Evolutionary conservation across 64 coral and sea anemone species (phyloP).

Genomic region (Exaiptasia diaphana): DNA sequence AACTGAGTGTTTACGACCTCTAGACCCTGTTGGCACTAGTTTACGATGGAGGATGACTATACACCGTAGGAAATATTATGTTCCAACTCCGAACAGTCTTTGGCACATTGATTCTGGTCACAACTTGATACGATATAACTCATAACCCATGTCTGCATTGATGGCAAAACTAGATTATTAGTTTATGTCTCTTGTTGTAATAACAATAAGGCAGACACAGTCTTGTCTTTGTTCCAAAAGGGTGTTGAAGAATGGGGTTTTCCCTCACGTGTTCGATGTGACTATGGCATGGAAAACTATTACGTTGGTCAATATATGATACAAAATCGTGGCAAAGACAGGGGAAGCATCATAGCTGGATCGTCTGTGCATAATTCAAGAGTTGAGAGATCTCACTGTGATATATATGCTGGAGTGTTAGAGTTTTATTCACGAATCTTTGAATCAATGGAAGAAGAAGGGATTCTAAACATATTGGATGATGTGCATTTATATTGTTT

Average conservation of each 20-base stretch:
- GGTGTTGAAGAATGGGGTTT: conserved; percentile 11
- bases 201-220: conserved; percentile 53
- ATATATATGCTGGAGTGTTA: conserved; percentile 27
- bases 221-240: conserved; percentile 19
- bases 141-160: conserved; percentile 36
- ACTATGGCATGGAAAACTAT: conserved; percentile 35
- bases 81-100: conserved; percentile 65
- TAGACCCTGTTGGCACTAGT: conserved; percentile 57
- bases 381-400: conserved; percentile 2
- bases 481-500: conserved; percentile 52
- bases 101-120: conserved; percentile 72
- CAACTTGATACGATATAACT: conserved; percentile 52
- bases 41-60: conserved; percentile 52
- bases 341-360: conserved; percentile 29
- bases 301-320: conserved; percentile 48
- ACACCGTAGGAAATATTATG: conserved; percentile 57
- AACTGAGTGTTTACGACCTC: conserved; percentile 23
- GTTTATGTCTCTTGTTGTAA: conserved; percentile 23
- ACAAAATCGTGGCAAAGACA: neutral
- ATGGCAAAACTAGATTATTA: conserved; percentile 56
- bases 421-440: conserved; percentile 53
- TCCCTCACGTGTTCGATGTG: conserved; percentile 1
- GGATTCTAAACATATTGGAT: conserved; percentile 4
- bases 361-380: conserved; percentile 12
- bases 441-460: conserved; percentile 59